phyloP scores from a whole-genome alignment of 1,140 invertebrate species.

The Ectropis grisescens region DNA sequence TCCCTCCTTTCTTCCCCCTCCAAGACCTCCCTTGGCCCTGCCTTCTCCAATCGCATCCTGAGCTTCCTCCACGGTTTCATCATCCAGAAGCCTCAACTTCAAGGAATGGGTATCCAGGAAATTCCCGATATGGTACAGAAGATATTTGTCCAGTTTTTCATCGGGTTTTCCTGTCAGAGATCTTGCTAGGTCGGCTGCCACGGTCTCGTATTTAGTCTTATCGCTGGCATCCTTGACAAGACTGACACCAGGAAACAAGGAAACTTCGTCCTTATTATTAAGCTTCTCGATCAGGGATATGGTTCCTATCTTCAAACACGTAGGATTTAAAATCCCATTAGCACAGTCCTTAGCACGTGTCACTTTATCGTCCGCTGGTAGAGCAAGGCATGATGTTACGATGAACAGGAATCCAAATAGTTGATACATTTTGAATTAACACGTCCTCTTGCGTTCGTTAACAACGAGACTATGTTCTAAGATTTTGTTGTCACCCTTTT shows the following conservation, averaged over 20 bases:
- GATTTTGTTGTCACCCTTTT: conserved; percentile 22
- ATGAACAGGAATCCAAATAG: conserved; percentile 9
- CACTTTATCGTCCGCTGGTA: neutral
- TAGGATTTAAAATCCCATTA: conserved; percentile 75
- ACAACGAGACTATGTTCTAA: conserved; percentile 16
- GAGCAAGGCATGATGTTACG: conserved; percentile 1
- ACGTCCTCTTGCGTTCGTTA: conserved; percentile 10
- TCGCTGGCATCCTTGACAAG: conserved; percentile 74
- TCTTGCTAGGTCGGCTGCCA: conserved; percentile 73
- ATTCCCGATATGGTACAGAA: conserved; percentile 75
- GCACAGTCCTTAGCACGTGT: conserved; percentile 66
- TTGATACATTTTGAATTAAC: conserved; percentile 18
- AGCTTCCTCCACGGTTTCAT: conserved; percentile 67
- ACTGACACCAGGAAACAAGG: conserved; percentile 77
- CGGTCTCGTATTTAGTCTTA: conserved; percentile 70
- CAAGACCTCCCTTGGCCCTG: conserved; percentile 35
- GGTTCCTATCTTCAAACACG: conserved; percentile 81
- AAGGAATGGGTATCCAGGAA: conserved; percentile 78
- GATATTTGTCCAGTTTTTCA: conserved; percentile 77
- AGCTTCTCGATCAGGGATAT: conserved; percentile 78
- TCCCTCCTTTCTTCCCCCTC: conserved; percentile 67
- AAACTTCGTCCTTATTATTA: conserved; percentile 72
- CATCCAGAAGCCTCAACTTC: conserved; percentile 76
- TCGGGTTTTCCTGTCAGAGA: conserved; percentile 79
- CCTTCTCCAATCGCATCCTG: conserved; percentile 39